These are phyloP conservation scores for Hydrolagus colliei DNA, from an alignment of 2,797 vertebrate species.

Conservation along the genomic window DNA sequence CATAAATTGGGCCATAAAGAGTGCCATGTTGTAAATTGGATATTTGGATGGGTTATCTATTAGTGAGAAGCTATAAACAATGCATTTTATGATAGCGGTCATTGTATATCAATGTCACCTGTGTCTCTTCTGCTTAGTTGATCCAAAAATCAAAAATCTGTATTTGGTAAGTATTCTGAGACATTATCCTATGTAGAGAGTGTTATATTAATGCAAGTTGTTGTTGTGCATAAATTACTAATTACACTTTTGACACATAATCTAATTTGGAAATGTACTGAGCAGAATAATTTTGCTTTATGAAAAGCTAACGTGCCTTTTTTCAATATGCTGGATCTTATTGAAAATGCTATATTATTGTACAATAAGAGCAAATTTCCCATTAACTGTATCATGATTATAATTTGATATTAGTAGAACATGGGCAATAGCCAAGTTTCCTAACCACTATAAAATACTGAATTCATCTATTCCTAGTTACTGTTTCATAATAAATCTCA, in stretches of 20 bases:
- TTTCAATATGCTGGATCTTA: neutral
- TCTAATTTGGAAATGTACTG: neutral
- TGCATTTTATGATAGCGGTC: neutral
- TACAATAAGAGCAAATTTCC: constrained; percentile 6
- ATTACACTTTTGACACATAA: constrained; percentile 1
- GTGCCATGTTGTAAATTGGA: neutral
- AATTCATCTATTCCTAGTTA: constrained; percentile 43
- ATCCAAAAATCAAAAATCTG: constrained; percentile 8
- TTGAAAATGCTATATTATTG: neutral
- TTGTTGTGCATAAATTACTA: neutral
- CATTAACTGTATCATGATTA: constrained; percentile 22
- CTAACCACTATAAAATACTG: constrained; percentile 38
- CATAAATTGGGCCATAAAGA: neutral
- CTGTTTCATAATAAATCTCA: constrained; percentile 25
- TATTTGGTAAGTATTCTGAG: neutral
- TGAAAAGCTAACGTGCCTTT: neutral
- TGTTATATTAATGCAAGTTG: too few relatives aligned
- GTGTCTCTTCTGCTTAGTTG: neutral
- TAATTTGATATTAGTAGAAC: constrained; percentile 26
- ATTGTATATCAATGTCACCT: neutral
- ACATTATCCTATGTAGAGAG: too few relatives aligned
- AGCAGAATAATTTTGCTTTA: constrained; percentile 2
- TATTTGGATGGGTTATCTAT: constrained; percentile 5
- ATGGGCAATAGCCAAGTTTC: constrained; percentile 1
- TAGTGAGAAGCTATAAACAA: neutral